Percentiles rank a stretch among this genome's conserved stretches.
phyloP scores from a whole-genome alignment of 2,888 invertebrate species.

The Orchesella flavescens region DNA sequence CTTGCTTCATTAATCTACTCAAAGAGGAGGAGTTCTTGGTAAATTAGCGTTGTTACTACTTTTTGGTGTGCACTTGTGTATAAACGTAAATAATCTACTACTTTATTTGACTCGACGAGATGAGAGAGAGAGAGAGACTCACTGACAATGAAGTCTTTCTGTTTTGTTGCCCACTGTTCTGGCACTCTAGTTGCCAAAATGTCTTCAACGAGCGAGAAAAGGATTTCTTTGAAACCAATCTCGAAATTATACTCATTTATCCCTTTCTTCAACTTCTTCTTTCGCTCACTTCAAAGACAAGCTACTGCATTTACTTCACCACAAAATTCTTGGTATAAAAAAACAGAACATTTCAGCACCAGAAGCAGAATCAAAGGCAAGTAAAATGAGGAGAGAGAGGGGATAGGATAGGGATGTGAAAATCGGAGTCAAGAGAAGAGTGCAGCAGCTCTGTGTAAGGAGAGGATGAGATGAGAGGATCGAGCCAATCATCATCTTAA shows the following conservation, averaged over 20 bases:
- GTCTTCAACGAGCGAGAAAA: constrained; percentile 53
- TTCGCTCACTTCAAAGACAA: not conserved
- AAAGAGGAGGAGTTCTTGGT: constrained; percentile 32
- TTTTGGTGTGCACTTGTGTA: not conserved
- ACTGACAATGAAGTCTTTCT: not conserved
- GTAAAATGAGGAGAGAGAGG: not conserved
- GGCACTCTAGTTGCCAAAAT: constrained; percentile 49
- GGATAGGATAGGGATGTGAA: not conserved
- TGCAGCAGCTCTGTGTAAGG: not conserved
- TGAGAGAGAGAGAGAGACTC: no score
- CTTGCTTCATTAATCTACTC: constrained; percentile 34
- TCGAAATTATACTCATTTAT: constrained; percentile 48
- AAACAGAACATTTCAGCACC: not conserved
- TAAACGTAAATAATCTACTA: no score
- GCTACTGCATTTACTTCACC: constrained; percentile 28
- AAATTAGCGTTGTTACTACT: constrained; percentile 20
- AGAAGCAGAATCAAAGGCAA: not conserved
- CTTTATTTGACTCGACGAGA: no score
- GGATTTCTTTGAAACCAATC: constrained; percentile 42
- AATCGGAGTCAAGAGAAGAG: not conserved
- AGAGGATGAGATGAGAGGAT: no score
- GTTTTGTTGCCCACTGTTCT: constrained; percentile 46
- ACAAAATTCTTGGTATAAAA: constrained; percentile 40
- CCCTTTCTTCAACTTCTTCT: not conserved
- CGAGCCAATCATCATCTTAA: no score